phyloP scores from a whole-genome alignment of 2,797 vertebrate genomes.

The Muscicapa comitata region DNA sequence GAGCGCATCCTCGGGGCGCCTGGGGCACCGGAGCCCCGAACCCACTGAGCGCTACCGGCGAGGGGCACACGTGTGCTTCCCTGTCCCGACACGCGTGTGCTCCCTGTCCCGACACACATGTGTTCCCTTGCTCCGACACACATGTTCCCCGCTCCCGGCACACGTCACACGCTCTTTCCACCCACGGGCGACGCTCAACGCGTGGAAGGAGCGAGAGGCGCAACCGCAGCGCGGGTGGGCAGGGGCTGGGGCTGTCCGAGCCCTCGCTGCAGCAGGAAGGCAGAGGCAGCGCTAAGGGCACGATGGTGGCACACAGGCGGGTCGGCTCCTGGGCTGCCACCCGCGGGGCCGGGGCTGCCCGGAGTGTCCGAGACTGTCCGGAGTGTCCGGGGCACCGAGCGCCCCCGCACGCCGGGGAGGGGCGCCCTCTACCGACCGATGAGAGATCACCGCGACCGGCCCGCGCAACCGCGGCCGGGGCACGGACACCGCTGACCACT shows the following conservation, averaged over 20 bases:
- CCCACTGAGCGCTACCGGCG: neutral
- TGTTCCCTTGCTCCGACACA: neutral
- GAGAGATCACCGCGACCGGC: neutral
- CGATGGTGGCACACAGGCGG: too few relatives aligned
- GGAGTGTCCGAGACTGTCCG: neutral
- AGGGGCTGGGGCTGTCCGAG: neutral
- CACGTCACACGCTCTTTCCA: neutral
- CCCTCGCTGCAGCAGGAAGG: neutral
- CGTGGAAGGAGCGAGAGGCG: neutral
- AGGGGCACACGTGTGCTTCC: neutral
- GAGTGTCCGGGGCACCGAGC: neutral
- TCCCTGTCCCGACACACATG: neutral
- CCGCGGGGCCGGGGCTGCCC: neutral
- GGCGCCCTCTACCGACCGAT: neutral
- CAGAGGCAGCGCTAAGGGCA: neutral
- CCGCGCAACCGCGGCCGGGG: neutral
- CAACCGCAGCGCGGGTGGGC: neutral
- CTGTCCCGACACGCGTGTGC: neutral
- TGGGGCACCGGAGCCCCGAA: neutral
- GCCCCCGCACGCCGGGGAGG: neutral
- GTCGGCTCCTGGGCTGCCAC: neutral
- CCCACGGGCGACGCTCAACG: neutral
- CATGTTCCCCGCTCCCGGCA: neutral
- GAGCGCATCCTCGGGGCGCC: neutral
- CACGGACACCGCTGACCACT: neutral